phyloP scores from a whole-genome alignment of 2,888 invertebrate genomes.

The Diaperis boleti region DNA sequence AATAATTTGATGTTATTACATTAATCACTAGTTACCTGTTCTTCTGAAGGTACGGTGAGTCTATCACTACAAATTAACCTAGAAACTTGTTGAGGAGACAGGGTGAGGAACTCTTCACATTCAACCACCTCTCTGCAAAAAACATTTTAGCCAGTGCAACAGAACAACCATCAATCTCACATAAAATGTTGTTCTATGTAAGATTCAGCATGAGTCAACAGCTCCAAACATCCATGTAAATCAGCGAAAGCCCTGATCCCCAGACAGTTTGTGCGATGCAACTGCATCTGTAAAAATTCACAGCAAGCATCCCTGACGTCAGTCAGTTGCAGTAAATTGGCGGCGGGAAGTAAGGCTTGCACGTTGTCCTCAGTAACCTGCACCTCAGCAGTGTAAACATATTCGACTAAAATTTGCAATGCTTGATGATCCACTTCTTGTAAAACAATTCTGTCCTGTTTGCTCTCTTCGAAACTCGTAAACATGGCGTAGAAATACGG shows the following conservation, averaged over 20 bases:
- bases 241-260: constrained; percentile 97
- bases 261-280: constrained; percentile 94
- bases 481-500: constrained; percentile 98
- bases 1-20: no score
- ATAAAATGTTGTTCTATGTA: constrained; percentile 93
- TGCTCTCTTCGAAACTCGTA: constrained; percentile 92
- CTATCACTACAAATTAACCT: constrained; percentile 89
- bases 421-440: constrained; percentile 92
- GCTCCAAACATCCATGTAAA: constrained; percentile 90
- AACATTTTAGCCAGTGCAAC: background rate
- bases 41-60: constrained; percentile 86
- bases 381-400: constrained; percentile 91
- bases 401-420: constrained; percentile 86
- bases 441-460: constrained; percentile 84
- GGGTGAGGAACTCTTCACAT: constrained; percentile 88
- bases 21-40: constrained; percentile 82
- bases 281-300: constrained; percentile 90
- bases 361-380: constrained; percentile 93
- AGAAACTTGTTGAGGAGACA: constrained; percentile 80
- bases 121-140: constrained; percentile 82
- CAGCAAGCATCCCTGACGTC: constrained; percentile 92
- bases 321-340: constrained; percentile 85
- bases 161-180: constrained; percentile 68
- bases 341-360: constrained; percentile 90
- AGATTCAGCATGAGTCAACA: constrained; percentile 82